These are phyloP conservation scores for Aspiorhynchus laticeps DNA, from an alignment of 2,113 vertebrate genomes.

Conservation along the genomic window DNA sequence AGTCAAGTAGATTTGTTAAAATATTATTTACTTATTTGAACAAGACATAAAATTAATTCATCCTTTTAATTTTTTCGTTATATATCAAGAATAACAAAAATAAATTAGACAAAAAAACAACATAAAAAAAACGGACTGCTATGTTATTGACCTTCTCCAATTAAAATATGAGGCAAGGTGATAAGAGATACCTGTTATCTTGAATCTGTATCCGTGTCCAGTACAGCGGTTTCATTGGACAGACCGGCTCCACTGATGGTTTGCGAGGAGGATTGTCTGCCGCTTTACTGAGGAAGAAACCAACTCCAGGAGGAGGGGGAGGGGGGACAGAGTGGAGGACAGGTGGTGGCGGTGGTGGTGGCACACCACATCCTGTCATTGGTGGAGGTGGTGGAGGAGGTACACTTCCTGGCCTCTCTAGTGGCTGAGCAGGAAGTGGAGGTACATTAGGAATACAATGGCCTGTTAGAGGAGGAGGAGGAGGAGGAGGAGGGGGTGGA, in stretches of 20 bases:
- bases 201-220: slow-evolving; percentile 95
- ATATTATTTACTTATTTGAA: not conserved
- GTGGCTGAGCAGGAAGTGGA: slow-evolving; percentile 16
- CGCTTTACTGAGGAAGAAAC: slow-evolving; percentile 62
- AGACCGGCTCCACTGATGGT: slow-evolving; percentile 82
- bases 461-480: slow-evolving; percentile 28
- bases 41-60: no score
- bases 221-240: slow-evolving; percentile 94
- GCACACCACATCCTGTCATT: slow-evolving; percentile 17
- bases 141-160: not conserved
- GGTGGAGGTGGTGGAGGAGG: slow-evolving; percentile 53
- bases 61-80: not conserved
- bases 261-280: slow-evolving; percentile 82
- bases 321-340: slow-evolving; percentile 51
- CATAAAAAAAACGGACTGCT: no score
- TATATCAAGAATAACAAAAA: no score
- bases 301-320: slow-evolving; percentile 50
- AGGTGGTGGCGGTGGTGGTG: slow-evolving; percentile 40
- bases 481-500: slow-evolving; percentile 43
- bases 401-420: not conserved
- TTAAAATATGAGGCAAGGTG: not conserved
- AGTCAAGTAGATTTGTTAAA: not conserved
- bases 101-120: no score
- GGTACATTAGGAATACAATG: slow-evolving; percentile 9
- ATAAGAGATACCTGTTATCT: slow-evolving; percentile 80